These are phyloP conservation scores for Acanthaster planci DNA, from an alignment of 35 echinoderm and acorn worm species.

Conservation along the genomic window DNA sequence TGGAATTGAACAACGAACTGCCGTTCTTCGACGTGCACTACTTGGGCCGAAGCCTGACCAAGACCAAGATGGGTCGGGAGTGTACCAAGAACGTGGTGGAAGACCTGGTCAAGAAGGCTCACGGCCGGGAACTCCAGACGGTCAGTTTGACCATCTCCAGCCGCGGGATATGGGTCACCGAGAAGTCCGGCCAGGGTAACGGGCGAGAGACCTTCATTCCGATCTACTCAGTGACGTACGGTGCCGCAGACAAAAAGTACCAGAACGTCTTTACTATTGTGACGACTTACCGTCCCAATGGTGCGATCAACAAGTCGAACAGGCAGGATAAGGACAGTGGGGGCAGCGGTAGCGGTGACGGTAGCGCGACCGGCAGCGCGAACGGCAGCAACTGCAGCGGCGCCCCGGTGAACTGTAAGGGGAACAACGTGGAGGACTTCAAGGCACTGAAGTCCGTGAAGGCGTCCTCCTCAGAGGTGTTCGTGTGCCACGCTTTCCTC, in stretches of 20 bases:
- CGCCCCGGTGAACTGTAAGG: not conserved
- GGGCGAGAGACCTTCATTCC: constrained; percentile 80
- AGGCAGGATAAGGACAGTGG: constrained; percentile 1
- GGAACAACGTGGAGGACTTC: not conserved
- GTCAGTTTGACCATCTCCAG: constrained; percentile 75
- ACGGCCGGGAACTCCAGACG: constrained; percentile 50
- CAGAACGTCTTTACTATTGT: constrained; percentile 87
- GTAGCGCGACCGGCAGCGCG: not conserved
- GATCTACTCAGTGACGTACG: constrained; percentile 87
- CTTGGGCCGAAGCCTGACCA: constrained; percentile 57
- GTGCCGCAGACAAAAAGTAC: constrained; percentile 70
- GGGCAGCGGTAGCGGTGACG: not conserved
- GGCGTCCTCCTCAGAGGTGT: constrained; percentile 14
- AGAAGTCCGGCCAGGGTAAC: constrained; percentile 52
- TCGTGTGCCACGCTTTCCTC: constrained; percentile 76
- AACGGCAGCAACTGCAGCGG: not conserved
- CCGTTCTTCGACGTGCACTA: constrained; percentile 78
- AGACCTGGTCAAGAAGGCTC: constrained; percentile 59
- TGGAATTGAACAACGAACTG: constrained; percentile 67
- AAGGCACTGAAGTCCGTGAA: not conserved
- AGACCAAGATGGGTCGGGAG: constrained; percentile 73
- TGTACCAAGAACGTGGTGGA: constrained; percentile 54
- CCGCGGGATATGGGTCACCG: constrained; percentile 68
- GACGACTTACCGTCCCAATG: constrained; percentile 56
- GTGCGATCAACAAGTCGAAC: not conserved